Evolutionary conservation across 2,113 vertebrate species (phyloP), one percentile per base, ranked within the genome.

Genomic region (Pagrus major): DNA sequence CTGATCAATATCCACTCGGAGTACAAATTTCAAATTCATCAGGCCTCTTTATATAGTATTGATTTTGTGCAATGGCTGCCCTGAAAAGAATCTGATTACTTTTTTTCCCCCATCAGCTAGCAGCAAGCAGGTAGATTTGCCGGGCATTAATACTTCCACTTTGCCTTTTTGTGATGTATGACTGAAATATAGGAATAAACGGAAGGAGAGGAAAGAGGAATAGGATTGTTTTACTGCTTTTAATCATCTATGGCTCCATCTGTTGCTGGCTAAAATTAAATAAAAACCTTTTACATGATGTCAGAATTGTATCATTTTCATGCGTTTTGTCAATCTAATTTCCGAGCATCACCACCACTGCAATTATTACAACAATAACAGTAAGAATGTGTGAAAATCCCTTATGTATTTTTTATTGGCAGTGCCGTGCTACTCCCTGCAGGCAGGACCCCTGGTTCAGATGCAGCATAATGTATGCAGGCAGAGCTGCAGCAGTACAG

Each of bases 21-120:
- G 88, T 86, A 91, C 86, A 92, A 49, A 94, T 94, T 94, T 95
- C 82, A 89, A 89, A 95, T 94, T 94, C 93, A 94, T 94, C 92
- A 93, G 71, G 80, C 64, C 84, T 90, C 71, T 90, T 94, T 93
- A 93, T 94, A 84, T 87, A 15, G 52, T 93, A 95, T 95, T 95
- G 95, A 95, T 95, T 92, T 92, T 88, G 76, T 88, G 80, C 82
- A 84, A 54, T 64, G 56, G 89, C 85, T 80, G 84, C 74, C 68
- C 70, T 88, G 76, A 91, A 92, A 93, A 85, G 88, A 87, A 90
- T 93, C 83, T 37, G 90, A 92, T 93, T 91, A 86, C 74, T 87
- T 80, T 75, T 80, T 75, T 71, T 37, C 39, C 51, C 49, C 82
- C 71, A 78, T 85, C 80, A 55, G 70, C 78, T 29, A 59, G 47